Evolutionary conservation across 92 coral and sea anemone genomes (phyloP), one percentile per base, ranked within the genome.

Genomic region (Palythoa heliodiscus): DNA sequence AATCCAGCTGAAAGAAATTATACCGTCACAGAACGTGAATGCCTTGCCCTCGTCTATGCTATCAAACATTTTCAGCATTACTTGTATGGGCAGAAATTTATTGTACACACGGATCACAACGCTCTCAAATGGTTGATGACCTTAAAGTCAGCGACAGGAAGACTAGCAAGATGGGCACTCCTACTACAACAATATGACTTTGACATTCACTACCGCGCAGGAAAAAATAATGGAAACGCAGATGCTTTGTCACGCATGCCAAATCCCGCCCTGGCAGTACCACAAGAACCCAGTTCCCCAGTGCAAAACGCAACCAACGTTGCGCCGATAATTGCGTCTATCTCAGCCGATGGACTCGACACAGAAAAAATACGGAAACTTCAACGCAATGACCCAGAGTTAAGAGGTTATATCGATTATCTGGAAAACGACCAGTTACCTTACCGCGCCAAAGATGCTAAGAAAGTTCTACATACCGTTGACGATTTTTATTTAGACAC

Each of bases 171-270:
- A 8, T 92, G 91, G 93, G 83, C 91, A 3, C 70, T 88, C 1
- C 71, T 84, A 17, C 38, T 90, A 5, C 86, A 83, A 19, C 78
- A 75, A 48, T 75, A 87, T 38, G 83, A 90, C 52, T 92, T 92
- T 39, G 74, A 80, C 11, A 90, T 92, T 43, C 73, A 22, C 7
- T 82, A 92, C 14, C 87, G 89, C 7, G 87, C 93, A 4, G 93
- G 95, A 0, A 57, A 60, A 16, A 15, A 48, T 8, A 87, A 92
- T 60, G 83, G 78, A 0, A 86, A 89, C 57, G 95, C 93, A 1
- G 91, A 92, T 20, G 91, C 93, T 1, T 25, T 90, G 20, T 84
- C 91, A 0, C 86, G 91, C 20, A 80, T 92, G 4, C 60, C 86
- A 1, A 89, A 91, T 52, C n/a, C 78, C 4, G 2, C 19, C 1